Evolutionary conservation across 2,797 vertebrate genomes (phyloP).

Genomic region (Amazonetta brasiliensis): DNA sequence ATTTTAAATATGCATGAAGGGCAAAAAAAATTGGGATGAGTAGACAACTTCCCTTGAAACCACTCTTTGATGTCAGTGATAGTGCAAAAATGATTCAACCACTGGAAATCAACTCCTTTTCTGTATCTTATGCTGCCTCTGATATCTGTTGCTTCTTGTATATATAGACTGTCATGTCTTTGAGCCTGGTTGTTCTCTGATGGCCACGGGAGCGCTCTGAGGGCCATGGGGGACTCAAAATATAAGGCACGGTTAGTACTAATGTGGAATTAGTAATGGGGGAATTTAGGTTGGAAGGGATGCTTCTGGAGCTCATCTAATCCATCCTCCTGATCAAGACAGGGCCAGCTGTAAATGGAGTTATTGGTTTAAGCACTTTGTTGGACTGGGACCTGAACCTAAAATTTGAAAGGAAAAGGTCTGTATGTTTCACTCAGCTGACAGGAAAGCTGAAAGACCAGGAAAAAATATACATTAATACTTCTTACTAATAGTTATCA

Average conservation of each 20-base stretch:
- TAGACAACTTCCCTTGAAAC: neutral
- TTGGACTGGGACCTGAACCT: neutral
- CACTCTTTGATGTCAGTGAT: neutral
- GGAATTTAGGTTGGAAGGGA: neutral
- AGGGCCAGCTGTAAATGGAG: neutral
- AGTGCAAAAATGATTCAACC: neutral
- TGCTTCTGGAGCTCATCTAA: neutral
- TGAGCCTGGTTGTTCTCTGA: neutral
- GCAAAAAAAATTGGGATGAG: neutral
- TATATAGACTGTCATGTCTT: neutral
- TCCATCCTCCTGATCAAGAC: neutral
- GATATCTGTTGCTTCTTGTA: neutral
- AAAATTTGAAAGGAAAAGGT: neutral
- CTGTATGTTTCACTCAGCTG: neutral
- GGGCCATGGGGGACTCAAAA: neutral
- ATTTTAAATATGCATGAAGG: neutral
- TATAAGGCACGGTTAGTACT: neutral
- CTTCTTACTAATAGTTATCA: neutral
- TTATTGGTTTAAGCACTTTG: neutral
- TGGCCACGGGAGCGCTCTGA: neutral
- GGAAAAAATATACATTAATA: neutral
- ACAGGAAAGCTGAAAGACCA: neutral
- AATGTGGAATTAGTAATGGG: neutral
- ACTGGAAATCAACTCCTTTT: neutral
- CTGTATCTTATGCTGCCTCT: neutral